Evolutionary conservation across 2,113 vertebrate genomes (phyloP).

Genomic region (Alouatta palliata): DNA sequence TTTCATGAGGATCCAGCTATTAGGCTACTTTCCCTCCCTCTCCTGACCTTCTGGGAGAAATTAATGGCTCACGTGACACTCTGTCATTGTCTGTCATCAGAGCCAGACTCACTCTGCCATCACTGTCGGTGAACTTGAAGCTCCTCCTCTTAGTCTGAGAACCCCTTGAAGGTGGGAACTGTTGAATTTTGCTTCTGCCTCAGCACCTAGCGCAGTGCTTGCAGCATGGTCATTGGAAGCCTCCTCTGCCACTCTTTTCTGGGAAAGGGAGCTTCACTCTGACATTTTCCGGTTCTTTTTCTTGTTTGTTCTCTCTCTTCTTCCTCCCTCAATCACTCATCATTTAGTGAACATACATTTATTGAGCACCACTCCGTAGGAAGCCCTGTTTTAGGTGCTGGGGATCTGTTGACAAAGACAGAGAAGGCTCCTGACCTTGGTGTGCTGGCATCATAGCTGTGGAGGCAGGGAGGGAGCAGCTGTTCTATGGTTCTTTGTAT

Average conservation of each 20-base stretch:
- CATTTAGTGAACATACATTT: background rate
- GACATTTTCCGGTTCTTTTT: background rate
- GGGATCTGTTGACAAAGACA: background rate
- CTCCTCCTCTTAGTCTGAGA: background rate
- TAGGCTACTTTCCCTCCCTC: background rate
- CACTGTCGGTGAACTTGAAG: background rate
- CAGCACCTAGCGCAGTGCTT: background rate
- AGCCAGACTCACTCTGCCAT: background rate
- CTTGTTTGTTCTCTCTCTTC: background rate
- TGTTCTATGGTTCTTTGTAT: background rate
- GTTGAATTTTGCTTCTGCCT: background rate
- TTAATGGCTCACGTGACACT: accelerated
- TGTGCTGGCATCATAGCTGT: background rate
- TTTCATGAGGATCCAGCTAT: background rate
- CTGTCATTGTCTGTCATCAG: background rate
- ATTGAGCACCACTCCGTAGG: background rate
- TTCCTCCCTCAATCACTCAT: background rate
- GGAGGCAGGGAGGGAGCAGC: background rate
- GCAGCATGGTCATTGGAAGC: background rate
- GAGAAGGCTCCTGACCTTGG: background rate
- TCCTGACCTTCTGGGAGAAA: background rate
- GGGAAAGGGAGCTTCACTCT: background rate
- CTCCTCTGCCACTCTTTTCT: background rate
- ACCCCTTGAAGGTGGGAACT: background rate
- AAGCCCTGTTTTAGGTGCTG: background rate